Percentiles rank a stretch among this genome's conserved stretches.
phyloP scores from a whole-genome alignment of 2,113 vertebrate genomes.

The Percina caprodes region DNA sequence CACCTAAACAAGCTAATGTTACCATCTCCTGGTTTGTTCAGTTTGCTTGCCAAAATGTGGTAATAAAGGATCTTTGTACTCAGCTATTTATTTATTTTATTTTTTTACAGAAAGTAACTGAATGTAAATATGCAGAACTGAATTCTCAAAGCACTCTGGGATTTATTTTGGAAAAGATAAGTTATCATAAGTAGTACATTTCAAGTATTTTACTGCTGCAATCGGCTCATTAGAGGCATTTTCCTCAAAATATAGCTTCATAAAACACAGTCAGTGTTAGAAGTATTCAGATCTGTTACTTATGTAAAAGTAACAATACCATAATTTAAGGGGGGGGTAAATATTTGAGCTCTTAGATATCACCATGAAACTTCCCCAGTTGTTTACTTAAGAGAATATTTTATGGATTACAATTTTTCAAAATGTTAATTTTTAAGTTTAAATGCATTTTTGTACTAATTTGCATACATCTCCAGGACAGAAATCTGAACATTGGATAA shows the following conservation, averaged over 20 bases:
- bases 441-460: no score
- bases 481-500: no score
- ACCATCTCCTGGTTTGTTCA: slow-evolving; percentile 50
- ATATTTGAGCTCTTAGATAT: neutral
- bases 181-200: neutral
- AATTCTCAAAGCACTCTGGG: neutral
- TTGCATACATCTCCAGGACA: no score
- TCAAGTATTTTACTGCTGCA: neutral
- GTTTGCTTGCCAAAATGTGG: slow-evolving; percentile 54
- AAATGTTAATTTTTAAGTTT: no score
- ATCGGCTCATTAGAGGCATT: neutral
- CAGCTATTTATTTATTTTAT: slow-evolving; percentile 16
- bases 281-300: neutral
- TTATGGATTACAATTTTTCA: neutral
- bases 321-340: neutral
- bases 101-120: slow-evolving; percentile 12
- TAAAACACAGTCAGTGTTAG: neutral
- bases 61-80: slow-evolving; percentile 79
- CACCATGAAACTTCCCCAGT: neutral
- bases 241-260: neutral
- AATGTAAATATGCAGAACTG: slow-evolving; percentile 10
- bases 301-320: neutral
- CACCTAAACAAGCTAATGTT: slow-evolving; percentile 25
- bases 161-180: neutral
- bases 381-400: neutral